Conservation (phyloP, 2,888 invertebrate genomes). For the Lochmaea capreae region DNA sequence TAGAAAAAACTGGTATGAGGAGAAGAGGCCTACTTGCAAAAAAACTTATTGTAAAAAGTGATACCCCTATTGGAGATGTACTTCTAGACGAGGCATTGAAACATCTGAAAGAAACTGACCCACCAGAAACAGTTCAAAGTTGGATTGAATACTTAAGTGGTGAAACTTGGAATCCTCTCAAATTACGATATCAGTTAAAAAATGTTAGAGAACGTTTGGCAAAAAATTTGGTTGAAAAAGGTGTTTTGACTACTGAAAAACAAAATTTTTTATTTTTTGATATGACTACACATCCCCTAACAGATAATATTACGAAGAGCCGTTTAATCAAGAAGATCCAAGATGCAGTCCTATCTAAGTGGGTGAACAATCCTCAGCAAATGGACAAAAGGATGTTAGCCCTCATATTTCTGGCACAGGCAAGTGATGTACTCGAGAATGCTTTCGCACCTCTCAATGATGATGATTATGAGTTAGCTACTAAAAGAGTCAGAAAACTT, state of each 20-base stretch:
- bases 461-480: slow-evolving; percentile 98
- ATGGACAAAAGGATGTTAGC: slow-evolving; percentile 96
- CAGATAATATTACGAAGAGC: slow-evolving; percentile 94
- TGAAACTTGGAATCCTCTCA: slow-evolving; percentile 99
- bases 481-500: slow-evolving; percentile 95
- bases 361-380: slow-evolving; percentile 97
- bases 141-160: slow-evolving; percentile 99
- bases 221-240: slow-evolving; percentile 99
- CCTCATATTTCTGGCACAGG: slow-evolving; percentile 94
- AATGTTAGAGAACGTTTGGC: slow-evolving; percentile 99
- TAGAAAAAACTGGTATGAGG: slow-evolving; percentile 97
- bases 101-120: slow-evolving; percentile 98
- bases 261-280: slow-evolving; percentile 99
- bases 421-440: slow-evolving; percentile 98
- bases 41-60: slow-evolving; percentile 84
- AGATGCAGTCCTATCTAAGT: slow-evolving; percentile 95
- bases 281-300: slow-evolving; percentile 99
- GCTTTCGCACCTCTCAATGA: slow-evolving; percentile 98
- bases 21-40: slow-evolving; percentile 90
- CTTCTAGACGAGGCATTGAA: slow-evolving; percentile 94
- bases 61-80: slow-evolving; percentile 97
- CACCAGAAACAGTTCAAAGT: slow-evolving; percentile 96
- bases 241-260: slow-evolving; percentile 98
- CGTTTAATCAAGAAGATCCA: slow-evolving; percentile 99
- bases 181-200: slow-evolving; percentile 96